Evolutionary conservation across 2,113 vertebrate species (phyloP).

Genomic region (Pica pica): DNA sequence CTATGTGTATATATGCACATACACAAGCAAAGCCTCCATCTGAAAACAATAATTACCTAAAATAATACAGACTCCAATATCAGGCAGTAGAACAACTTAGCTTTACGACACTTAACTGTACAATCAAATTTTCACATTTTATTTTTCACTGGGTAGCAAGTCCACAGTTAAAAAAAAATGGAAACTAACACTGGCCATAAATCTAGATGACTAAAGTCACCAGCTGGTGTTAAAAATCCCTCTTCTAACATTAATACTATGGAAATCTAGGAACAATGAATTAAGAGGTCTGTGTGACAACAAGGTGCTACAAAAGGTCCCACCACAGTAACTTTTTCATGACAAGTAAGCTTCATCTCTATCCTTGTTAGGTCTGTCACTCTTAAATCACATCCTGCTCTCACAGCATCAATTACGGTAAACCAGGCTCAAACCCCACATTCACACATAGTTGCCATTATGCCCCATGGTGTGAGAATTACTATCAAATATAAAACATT

Average conservation of each 20-base stretch:
- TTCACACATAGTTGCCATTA: background rate
- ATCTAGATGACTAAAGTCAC: background rate
- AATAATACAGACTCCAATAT: background rate
- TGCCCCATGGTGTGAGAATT: background rate
- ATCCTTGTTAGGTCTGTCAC: background rate
- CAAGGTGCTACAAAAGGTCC: background rate
- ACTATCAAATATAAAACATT: background rate
- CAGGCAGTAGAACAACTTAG: background rate
- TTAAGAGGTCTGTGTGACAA: background rate
- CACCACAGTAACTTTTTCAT: background rate
- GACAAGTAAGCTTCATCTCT: background rate
- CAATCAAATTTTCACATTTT: background rate
- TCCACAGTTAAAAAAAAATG: background rate
- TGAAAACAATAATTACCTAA: background rate
- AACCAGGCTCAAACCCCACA: background rate
- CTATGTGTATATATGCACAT: fast-evolving
- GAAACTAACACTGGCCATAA: background rate
- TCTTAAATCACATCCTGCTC: background rate
- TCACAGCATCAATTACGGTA: background rate
- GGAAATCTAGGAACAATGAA: background rate
- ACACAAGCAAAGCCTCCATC: background rate
- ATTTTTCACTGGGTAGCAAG: background rate
- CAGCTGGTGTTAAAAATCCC: background rate
- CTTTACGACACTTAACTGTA: background rate
- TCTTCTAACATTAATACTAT: background rate